Evolutionary conservation across 1,140 invertebrate species (phyloP).

Genomic region (Trialeurodes vaporariorum): DNA sequence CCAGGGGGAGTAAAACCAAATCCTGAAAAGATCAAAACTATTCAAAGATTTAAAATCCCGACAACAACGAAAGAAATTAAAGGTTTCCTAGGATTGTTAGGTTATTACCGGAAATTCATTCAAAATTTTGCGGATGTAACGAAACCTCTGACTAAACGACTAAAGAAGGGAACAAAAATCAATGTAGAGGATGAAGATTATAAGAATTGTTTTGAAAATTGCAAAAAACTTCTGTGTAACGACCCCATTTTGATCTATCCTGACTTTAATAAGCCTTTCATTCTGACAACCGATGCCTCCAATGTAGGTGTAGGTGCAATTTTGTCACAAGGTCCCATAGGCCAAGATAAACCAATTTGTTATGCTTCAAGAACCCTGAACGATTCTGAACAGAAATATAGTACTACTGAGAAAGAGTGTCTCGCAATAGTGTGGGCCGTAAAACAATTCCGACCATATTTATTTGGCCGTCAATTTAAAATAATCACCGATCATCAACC

Average conservation of each 20-base stretch:
- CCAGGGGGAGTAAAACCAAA: slow-evolving; percentile 28
- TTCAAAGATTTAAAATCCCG: slow-evolving; percentile 33
- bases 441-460: slow-evolving; percentile 36
- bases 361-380: slow-evolving; percentile 25
- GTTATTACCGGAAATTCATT: slow-evolving; percentile 33
- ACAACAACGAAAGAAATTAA: slow-evolving; percentile 31
- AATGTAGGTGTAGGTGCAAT: slow-evolving; percentile 26
- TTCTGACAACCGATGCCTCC: slow-evolving; percentile 29
- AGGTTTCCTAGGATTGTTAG: slow-evolving; percentile 30
- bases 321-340: slow-evolving; percentile 26
- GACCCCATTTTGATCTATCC: slow-evolving; percentile 30
- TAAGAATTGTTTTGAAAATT: slow-evolving; percentile 25
- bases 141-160: slow-evolving; percentile 27
- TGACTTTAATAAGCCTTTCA: slow-evolving; percentile 29
- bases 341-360: slow-evolving; percentile 24
- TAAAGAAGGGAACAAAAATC: slow-evolving; percentile 15
- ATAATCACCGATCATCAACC: too few species aligned
- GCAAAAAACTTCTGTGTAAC: slow-evolving; percentile 32
- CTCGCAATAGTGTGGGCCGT: slow-evolving; percentile 39
- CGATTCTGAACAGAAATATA: slow-evolving; percentile 24
- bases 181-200: slow-evolving; percentile 3
- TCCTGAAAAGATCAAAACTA: slow-evolving; percentile 26
- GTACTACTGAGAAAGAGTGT: slow-evolving; percentile 36
- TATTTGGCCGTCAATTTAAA: slow-evolving; percentile 36
- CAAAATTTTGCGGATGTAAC: slow-evolving; percentile 24